Evolutionary conservation across 2,888 invertebrate species (phyloP).

Genomic region (Odontomyia ornata): DNA sequence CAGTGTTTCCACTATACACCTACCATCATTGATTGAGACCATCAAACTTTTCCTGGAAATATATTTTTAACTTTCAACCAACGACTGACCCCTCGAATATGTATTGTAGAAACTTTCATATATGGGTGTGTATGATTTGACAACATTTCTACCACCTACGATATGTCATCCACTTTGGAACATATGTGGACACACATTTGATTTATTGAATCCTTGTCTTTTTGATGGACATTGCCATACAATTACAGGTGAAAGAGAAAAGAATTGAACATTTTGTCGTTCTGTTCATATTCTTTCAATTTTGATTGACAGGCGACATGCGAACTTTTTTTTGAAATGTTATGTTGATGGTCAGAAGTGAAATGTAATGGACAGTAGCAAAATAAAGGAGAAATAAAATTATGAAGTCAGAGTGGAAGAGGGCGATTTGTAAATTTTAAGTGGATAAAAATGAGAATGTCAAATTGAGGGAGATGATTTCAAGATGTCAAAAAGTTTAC

Average conservation of each 20-base stretch:
- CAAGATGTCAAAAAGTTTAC: too few relatives aligned
- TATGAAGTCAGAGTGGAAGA: not conserved
- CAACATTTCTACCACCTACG: constrained; percentile 6
- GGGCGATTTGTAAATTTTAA: not conserved
- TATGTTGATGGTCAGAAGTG: not conserved
- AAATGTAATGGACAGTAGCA: not conserved
- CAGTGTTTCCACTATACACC: not conserved
- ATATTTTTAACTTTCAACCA: too few relatives aligned
- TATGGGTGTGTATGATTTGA: not conserved
- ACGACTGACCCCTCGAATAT: too few relatives aligned
- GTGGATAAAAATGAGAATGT: not conserved
- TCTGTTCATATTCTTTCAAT: constrained; percentile 6
- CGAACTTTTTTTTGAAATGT: not conserved
- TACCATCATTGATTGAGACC: not conserved
- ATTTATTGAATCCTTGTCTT: constrained; percentile 29
- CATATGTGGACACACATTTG: constrained; percentile 35
- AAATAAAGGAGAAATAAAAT: not conserved
- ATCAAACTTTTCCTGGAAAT: not conserved
- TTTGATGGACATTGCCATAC: constrained; percentile 33
- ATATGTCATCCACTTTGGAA: constrained; percentile 19
- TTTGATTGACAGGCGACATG: constrained; percentile 24
- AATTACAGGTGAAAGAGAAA: constrained; percentile 32
- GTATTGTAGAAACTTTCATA: not conserved
- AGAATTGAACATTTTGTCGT: constrained; percentile 39
- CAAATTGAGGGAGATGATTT: not conserved